A percentile compares a stretch with the other conserved stretches of the same genome.
Conservation (phyloP, 2,797 vertebrate genomes). For the Threskiornis aethiopicus region DNA sequence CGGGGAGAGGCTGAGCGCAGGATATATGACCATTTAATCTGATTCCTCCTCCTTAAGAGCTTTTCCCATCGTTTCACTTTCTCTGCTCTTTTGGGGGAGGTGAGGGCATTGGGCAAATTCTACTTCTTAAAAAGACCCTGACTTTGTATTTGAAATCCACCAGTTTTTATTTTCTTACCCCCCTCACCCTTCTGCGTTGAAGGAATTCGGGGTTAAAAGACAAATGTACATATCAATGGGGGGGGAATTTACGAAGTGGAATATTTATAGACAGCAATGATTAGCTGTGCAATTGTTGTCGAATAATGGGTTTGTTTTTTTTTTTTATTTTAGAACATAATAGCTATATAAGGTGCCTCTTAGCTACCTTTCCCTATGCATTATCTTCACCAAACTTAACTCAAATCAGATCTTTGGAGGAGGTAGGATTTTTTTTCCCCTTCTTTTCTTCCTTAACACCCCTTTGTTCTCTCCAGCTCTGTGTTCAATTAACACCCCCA, state of each 20-base stretch:
- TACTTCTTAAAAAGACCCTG: constrained; percentile 23
- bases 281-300: constrained; percentile 29
- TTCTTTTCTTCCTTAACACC: constrained; percentile 56
- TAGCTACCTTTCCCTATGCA: constrained; percentile 31
- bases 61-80: constrained; percentile 47
- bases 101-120: neutral
- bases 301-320: constrained; percentile 14
- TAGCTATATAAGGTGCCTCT: constrained; percentile 48
- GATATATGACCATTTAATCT: constrained; percentile 33
- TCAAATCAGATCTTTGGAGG: constrained; percentile 62
- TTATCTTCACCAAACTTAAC: constrained; percentile 64
- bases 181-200: neutral
- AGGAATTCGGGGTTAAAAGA: neutral
- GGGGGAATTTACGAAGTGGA: neutral
- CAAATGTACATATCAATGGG: neutral
- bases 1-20: constrained; percentile 1
- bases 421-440: constrained; percentile 30
- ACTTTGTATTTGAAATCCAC: neutral
- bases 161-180: neutral
- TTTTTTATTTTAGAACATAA: constrained; percentile 55
- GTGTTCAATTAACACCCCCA: constrained; percentile 70
- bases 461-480: constrained; percentile 71
- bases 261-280: constrained; percentile 50
- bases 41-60: constrained; percentile 43
- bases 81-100: neutral